A percentile compares a stretch with the other conserved stretches of the same genome.
Conservation (phyloP, 2,113 vertebrate species). For the Prionailurus bengalensis region DNA sequence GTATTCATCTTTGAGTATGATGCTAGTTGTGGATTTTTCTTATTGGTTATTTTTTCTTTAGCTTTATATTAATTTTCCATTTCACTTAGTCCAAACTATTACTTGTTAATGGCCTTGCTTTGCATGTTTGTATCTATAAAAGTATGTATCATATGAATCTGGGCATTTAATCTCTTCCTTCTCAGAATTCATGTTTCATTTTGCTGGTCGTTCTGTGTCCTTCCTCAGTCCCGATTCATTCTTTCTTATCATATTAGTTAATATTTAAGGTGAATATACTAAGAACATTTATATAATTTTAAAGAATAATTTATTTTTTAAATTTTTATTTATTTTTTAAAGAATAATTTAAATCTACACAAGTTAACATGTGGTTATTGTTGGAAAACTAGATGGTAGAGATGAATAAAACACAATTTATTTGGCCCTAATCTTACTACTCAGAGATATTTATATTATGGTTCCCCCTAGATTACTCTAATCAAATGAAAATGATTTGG, state of each 20-base stretch:
- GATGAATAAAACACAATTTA: not conserved
- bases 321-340: not conserved
- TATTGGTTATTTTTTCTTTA: not conserved
- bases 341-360: not conserved
- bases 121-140: constrained; percentile 3
- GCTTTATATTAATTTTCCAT: not conserved
- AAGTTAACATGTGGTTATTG: not conserved
- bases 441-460: not conserved
- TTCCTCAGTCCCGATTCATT: not conserved
- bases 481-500: not conserved
- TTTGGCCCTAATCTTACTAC: not conserved
- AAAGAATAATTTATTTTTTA: not conserved
- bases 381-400: not conserved
- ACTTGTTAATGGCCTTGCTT: not conserved
- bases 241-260: not conserved
- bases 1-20: not conserved
- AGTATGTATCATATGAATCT: not conserved
- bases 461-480: not conserved
- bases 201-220: not conserved
- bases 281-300: constrained; percentile 2
- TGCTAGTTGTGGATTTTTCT: not conserved
- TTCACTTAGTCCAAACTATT: not conserved
- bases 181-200: not conserved
- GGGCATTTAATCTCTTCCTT: not conserved
- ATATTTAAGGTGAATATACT: not conserved